Percentiles rank a stretch among this genome's conserved stretches.
These are phyloP conservation scores for Nibea coibor DNA, from an alignment of 2,113 vertebrate species.

Conservation along the genomic window DNA sequence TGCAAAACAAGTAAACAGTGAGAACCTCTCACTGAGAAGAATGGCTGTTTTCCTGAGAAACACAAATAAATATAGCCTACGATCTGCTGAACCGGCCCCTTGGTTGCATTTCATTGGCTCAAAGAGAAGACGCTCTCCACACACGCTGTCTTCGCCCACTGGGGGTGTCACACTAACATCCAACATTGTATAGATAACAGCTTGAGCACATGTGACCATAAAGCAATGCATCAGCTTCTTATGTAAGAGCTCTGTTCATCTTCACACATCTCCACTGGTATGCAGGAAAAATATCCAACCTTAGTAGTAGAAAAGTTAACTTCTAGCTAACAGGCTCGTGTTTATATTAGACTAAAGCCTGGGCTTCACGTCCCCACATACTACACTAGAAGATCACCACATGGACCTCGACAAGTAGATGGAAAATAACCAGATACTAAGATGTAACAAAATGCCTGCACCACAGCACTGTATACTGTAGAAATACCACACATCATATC, in stretches of 20 bases:
- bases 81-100: not conserved
- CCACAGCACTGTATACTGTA: not conserved
- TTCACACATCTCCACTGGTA: slow-evolving; percentile 31
- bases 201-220: slow-evolving; percentile 32
- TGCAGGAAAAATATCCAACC: not conserved
- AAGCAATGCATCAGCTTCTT: slow-evolving; percentile 29
- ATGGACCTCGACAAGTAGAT: not conserved
- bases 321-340: not conserved
- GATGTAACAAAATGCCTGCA: not conserved
- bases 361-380: not conserved
- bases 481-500: not conserved
- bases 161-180: not conserved
- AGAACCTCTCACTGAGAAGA: slow-evolving; percentile 37
- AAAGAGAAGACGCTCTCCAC: not conserved
- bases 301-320: not conserved
- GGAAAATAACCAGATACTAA: slow-evolving; percentile 4
- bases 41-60: slow-evolving; percentile 29
- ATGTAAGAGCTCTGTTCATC: slow-evolving; percentile 37
- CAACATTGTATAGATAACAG: slow-evolving; percentile 31
- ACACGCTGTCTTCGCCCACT: not conserved
- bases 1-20: slow-evolving; percentile 30
- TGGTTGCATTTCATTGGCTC: slow-evolving; percentile 5
- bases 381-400: not conserved
- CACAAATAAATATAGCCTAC: slow-evolving; percentile 34
- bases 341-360: slow-evolving; percentile 5